Percentiles rank a stretch among this genome's conserved stretches.
Conservation (phyloP, 2,888 invertebrate species). For the Epicampocera succincta region DNA sequence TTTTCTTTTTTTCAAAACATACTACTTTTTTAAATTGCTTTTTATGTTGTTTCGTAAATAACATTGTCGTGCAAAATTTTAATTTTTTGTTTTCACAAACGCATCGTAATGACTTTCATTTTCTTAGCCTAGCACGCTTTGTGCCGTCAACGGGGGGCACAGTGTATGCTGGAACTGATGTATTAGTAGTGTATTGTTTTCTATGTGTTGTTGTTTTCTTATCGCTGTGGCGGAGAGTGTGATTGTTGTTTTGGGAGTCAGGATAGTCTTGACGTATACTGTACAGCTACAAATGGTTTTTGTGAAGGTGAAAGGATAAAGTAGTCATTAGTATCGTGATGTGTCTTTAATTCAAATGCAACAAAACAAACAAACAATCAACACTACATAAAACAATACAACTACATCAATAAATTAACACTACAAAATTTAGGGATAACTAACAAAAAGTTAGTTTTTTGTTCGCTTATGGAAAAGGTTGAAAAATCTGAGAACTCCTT, state of each 20-base stretch:
- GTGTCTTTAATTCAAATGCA: constrained; percentile 25
- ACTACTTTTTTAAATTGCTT: too few relatives aligned
- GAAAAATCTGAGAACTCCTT: too few relatives aligned
- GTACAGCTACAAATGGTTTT: constrained; percentile 56
- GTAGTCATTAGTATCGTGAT: constrained; percentile 45
- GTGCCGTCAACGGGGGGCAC: constrained; percentile 9
- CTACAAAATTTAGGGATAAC: too few relatives aligned
- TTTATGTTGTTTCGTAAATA: too few relatives aligned
- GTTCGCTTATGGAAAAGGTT: too few relatives aligned
- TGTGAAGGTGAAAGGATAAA: constrained; percentile 48
- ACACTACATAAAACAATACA: constrained; percentile 38
- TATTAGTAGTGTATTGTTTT: constrained; percentile 44
- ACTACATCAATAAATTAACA: background rate
- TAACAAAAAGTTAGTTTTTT: too few relatives aligned
- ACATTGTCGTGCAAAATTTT: too few relatives aligned
- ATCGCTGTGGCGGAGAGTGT: constrained; percentile 68
- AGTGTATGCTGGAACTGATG: constrained; percentile 1
- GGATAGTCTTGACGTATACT: constrained; percentile 51
- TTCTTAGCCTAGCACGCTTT: constrained; percentile 59
- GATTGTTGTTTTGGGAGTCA: constrained; percentile 54
- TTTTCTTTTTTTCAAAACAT: too few relatives aligned
- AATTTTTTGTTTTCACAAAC: too few relatives aligned
- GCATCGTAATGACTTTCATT: background rate
- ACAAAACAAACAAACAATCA: constrained; percentile 38
- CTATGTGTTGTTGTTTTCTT: constrained; percentile 76